Percentiles rank a stretch among this genome's conserved stretches.
Evolutionary conservation across 2,797 vertebrate species (phyloP).

Genomic region (Agapornis canus): DNA sequence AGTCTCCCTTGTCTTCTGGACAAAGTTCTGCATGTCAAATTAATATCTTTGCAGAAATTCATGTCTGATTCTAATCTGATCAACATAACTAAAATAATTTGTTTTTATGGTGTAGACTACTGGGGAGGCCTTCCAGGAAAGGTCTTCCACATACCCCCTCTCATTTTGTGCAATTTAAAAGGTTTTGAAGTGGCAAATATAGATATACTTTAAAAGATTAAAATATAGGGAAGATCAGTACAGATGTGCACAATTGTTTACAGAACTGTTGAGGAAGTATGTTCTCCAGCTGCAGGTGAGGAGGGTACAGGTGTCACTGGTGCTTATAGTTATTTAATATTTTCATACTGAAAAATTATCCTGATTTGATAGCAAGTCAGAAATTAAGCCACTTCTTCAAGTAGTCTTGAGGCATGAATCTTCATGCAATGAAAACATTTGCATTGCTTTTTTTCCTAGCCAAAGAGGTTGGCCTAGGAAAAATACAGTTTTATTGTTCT

Average conservation of each 20-base stretch:
- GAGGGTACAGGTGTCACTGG: neutral
- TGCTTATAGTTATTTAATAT: neutral
- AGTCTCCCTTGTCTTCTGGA: neutral
- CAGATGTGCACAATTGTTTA: neutral
- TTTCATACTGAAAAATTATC: neutral
- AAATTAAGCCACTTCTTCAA: constrained; percentile 1
- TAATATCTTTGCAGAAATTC: neutral
- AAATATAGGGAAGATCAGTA: neutral
- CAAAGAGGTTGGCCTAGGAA: neutral
- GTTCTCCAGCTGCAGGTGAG: neutral
- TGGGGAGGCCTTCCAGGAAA: neutral
- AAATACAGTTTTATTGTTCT: neutral
- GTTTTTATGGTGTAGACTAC: neutral
- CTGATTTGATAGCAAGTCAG: neutral
- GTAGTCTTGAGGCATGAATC: neutral
- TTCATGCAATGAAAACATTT: neutral
- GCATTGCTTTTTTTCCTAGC: neutral
- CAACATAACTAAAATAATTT: neutral
- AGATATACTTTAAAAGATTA: neutral
- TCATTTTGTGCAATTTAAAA: neutral
- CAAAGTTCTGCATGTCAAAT: neutral
- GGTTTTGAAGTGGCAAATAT: neutral
- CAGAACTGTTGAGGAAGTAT: neutral
- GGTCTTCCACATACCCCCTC: accelerated
- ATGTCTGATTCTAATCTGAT: neutral